Evolutionary conservation across 2,888 invertebrate genomes (phyloP).

Genomic region (Pemphredon lugubris): DNA sequence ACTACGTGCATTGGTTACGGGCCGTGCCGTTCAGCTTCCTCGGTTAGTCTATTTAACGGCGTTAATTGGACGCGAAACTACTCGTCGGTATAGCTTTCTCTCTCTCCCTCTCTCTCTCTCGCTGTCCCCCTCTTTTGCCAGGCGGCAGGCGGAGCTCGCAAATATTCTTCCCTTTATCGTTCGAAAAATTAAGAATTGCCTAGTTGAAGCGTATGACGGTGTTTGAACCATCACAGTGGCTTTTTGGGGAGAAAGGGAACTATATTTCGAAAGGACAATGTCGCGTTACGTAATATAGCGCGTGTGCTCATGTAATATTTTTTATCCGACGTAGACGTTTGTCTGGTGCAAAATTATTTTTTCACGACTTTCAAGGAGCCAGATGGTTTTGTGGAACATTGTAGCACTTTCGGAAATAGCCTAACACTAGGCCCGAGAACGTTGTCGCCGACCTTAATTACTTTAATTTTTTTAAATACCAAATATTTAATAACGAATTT

Average conservation of each 20-base stretch:
- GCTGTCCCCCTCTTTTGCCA: too few relatives aligned
- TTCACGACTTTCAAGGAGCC: background rate
- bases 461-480: too few relatives aligned
- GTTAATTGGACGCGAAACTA: conserved; percentile 42
- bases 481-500: too few relatives aligned
- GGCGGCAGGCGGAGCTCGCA: background rate
- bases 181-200: too few relatives aligned
- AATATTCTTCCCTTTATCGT: too few relatives aligned
- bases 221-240: too few relatives aligned
- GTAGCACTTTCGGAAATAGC: too few relatives aligned
- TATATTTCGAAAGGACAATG: background rate
- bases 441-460: too few relatives aligned
- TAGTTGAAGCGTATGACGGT: too few relatives aligned
- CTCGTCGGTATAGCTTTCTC: background rate
- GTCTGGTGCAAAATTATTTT: background rate
- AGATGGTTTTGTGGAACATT: background rate
- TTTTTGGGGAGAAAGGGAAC: too few relatives aligned
- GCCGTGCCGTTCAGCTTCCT: conserved; percentile 18
- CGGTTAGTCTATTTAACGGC: conserved; percentile 46
- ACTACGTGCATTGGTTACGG: background rate
- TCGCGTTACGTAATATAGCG: background rate
- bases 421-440: too few relatives aligned
- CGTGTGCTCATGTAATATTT: background rate
- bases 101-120: too few relatives aligned
- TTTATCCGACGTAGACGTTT: background rate